Evolutionary conservation across 2,797 vertebrate species (phyloP).

Genomic region (Hemibagrus guttatus): DNA sequence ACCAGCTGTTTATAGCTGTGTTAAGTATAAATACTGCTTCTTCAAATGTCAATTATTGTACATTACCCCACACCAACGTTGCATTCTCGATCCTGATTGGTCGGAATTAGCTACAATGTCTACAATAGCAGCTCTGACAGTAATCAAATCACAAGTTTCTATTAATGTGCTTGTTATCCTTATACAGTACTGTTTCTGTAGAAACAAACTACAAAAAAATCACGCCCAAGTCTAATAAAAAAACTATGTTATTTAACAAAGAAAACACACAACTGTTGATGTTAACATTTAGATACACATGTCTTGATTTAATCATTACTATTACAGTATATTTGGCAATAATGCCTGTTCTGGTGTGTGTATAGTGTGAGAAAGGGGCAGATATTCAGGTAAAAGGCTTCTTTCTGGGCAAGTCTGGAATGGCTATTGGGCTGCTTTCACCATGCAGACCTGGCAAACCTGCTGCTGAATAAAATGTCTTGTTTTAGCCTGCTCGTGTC

Average conservation of each 20-base stretch:
- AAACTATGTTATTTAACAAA: neutral
- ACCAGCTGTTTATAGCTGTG: neutral
- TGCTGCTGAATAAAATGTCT: neutral
- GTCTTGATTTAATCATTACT: neutral
- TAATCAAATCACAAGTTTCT: neutral
- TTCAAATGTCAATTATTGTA: neutral
- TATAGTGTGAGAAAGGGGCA: neutral
- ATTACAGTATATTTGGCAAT: neutral
- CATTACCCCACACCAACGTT: neutral
- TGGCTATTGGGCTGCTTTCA: neutral
- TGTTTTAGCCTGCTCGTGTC: neutral
- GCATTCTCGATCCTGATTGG: neutral
- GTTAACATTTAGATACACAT: neutral
- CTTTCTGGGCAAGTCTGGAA: conserved; percentile 3
- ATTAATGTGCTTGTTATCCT: too few species aligned
- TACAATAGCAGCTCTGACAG: neutral
- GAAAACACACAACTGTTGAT: neutral
- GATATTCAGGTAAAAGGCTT: neutral
- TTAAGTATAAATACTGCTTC: neutral
- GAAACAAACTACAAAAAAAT: neutral
- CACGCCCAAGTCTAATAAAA: neutral
- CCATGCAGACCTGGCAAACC: neutral
- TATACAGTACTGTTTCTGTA: neutral
- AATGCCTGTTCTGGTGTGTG: neutral
- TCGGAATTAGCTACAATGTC: neutral